Percentiles rank a stretch among this genome's conserved stretches.
Evolutionary conservation across 2,113 vertebrate genomes (phyloP).

Genomic region (Todiramphus saurophagus): DNA sequence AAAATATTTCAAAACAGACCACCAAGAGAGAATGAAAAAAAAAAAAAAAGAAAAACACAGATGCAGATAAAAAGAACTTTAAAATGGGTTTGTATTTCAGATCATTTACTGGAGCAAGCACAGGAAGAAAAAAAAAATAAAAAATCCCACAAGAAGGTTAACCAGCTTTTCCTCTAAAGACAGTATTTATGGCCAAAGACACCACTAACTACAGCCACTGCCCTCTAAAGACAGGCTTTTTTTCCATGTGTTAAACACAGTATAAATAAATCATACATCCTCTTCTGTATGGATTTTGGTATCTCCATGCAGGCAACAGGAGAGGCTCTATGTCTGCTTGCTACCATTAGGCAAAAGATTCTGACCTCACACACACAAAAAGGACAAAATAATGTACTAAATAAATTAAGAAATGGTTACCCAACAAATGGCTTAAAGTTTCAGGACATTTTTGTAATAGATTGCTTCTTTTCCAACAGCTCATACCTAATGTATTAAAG

Average conservation of each 20-base stretch:
- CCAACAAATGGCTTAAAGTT: neutral
- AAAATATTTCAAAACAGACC: neutral
- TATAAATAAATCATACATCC: neutral
- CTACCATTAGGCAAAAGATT: neutral
- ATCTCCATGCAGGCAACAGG: neutral
- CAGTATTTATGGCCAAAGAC: slow-evolving; percentile 21
- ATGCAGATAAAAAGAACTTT: neutral
- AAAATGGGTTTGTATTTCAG: neutral
- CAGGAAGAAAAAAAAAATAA: neutral
- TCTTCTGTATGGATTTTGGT: too few species aligned
- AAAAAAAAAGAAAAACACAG: neutral
- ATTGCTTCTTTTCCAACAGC: neutral
- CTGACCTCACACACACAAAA: neutral
- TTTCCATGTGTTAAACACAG: neutral
- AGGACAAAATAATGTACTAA: neutral
- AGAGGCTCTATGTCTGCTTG: neutral
- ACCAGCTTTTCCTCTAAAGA: slow-evolving; percentile 36
- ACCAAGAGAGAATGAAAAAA: neutral
- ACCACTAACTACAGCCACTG: slow-evolving; percentile 25
- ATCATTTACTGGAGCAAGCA: neutral
- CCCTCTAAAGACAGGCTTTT: slow-evolving; percentile 9
- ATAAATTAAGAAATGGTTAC: neutral
- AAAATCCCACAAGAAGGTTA: slow-evolving; percentile 31
- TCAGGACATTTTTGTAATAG: neutral
- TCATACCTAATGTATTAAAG: neutral